These are phyloP conservation scores for Odontocerum albicorne DNA, from an alignment of 2,888 invertebrate species.

Conservation along the genomic window DNA sequence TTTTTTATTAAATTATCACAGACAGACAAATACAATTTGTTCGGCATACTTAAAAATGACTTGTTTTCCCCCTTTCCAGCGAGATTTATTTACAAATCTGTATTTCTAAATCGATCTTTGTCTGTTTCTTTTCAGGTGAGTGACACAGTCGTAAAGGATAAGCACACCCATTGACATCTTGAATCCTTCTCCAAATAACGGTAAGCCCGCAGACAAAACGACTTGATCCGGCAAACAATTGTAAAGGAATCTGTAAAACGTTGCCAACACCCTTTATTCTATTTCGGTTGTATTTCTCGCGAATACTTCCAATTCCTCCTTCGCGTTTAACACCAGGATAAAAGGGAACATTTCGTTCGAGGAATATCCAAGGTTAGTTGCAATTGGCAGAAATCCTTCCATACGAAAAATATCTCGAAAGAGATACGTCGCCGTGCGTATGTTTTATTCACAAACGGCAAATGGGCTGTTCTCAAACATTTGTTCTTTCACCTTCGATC, in stretches of 20 bases:
- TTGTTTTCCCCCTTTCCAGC: background rate
- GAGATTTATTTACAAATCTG: slow-evolving; percentile 4
- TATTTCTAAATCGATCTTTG: background rate
- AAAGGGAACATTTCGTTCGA: background rate
- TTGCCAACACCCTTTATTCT: background rate
- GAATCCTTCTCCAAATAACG: slow-evolving; percentile 3
- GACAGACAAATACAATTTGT: background rate
- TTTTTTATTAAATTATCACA: too few relatives aligned
- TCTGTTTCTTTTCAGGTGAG: slow-evolving; percentile 15
- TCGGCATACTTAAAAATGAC: background rate
- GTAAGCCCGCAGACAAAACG: slow-evolving; percentile 6
- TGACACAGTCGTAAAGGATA: slow-evolving; percentile 3
- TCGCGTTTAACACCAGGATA: background rate
- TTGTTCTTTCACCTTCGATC: too few relatives aligned
- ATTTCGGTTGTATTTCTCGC: background rate
- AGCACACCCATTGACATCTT: background rate
- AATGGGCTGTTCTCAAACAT: too few relatives aligned
- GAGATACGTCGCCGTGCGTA: background rate
- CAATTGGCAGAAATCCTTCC: background rate
- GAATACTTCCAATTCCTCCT: background rate
- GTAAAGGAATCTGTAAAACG: background rate
- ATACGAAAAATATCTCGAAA: background rate
- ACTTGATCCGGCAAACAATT: background rate
- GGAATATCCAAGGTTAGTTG: background rate
- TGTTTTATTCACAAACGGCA: background rate